Base-by-base conservation (phyloP, 1,140 invertebrate species). In the Cydia amplana region DNA sequence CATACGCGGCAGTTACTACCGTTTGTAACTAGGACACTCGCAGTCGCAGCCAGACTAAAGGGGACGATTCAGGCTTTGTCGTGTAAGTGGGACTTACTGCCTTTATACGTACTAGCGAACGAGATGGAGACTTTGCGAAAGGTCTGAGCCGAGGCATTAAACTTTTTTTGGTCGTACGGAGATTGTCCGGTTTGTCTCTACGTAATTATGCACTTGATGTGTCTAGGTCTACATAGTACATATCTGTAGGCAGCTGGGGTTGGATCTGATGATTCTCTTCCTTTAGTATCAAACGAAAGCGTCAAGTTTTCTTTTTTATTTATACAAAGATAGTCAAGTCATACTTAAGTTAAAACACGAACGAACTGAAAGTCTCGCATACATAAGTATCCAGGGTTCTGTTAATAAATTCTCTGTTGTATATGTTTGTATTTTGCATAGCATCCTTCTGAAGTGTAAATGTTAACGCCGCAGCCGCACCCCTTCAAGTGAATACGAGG, bases 21-120 rank as follows among this genome's bases (percentile, higher is more conserved):
- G 83, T 84, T 83, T 74, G 74, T 77, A 78, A 82, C 75, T 80
- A 74, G 80, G 74, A 74, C 74, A 83, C 78, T 82, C 78, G 75
- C 75, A 83, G 79, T 82, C 78, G 75, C 75, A 85, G 82, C 79
- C 65, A 70, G 65, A 81, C 80, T 78, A 83, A 85, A 85, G 84
- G 85, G 86, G 79, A 80, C 82, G 82, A 83, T 84, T 85, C 83
- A 84, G 81, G 83, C 87, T 86, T 88, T 88, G 85, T 87, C 79
- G 81, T 82, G 83, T 82, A 89, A 89, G 87, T 87, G 86, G 83
- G 82, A 84, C 85, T 89, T 87, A 87, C 82, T 85, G 83, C 85
- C 83, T 84, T 79, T 77, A 75, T 78, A 74, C 70, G 79, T 20
- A 80, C 78, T 83, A 77, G 73, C 74, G 74, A 79, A 74, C 75